Conservation (phyloP, 1,140 invertebrate species). For the Xylocopa sonorina region DNA sequence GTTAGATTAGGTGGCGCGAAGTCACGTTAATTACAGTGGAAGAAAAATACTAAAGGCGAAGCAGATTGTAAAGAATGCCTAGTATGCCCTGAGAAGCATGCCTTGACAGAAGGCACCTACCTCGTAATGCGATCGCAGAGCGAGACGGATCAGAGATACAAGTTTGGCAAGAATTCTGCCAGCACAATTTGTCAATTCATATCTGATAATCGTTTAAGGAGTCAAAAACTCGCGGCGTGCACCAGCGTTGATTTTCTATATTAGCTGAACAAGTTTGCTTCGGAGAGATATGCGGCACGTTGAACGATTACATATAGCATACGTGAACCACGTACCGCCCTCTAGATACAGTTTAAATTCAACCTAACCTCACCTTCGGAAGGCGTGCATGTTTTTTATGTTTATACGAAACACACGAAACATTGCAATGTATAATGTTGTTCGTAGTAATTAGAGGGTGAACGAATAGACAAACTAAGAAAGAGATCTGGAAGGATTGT, state of each 20-base stretch:
- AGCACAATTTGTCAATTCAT: constrained; percentile 58
- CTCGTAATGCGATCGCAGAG: constrained; percentile 50
- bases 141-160: constrained; percentile 31
- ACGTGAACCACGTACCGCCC: constrained; percentile 54
- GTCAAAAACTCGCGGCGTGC: constrained; percentile 23
- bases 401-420: constrained; percentile 3
- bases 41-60: constrained; percentile 40
- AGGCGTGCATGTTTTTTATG: constrained; percentile 35
- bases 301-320: constrained; percentile 57
- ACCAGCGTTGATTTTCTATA: constrained; percentile 31
- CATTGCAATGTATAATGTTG: not conserved
- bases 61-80: constrained; percentile 42
- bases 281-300: constrained; percentile 63
- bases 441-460: not conserved
- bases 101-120: constrained; percentile 64
- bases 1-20: not conserved
- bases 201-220: constrained; percentile 36
- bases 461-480: not conserved
- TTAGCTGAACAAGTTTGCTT: constrained; percentile 42
- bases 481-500: not conserved
- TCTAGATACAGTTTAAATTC: constrained; percentile 39
- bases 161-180: constrained; percentile 33
- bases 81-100: constrained; percentile 52
- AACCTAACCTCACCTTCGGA: constrained; percentile 34
- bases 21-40: constrained; percentile 6